Evolutionary conservation across 1,140 invertebrate species (phyloP), one percentile per base, ranked within the genome.

Genomic region (Trichomalopsis sarcophagae): DNA sequence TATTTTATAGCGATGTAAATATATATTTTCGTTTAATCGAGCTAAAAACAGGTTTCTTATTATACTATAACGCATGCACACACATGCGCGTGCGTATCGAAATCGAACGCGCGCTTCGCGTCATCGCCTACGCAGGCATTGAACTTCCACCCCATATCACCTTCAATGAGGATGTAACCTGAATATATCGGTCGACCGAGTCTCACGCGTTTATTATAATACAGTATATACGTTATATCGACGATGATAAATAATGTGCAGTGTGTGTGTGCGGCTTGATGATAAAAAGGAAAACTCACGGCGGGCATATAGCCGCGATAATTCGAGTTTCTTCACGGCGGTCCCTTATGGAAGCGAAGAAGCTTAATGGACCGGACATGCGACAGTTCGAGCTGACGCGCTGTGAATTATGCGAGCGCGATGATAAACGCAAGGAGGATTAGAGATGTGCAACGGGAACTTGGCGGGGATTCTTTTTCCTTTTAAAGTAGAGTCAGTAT

Each of bases 31-130:
- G 33, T 68, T 62, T 0, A 62, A 62, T 14, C 23, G 55, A 62
- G 55, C 17, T n/a, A 62, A 62, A 62, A 62, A 62, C 44, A 33
- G 10, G 11, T 62, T 62, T 62, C 17, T 3, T 36, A 36, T 36
- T 36, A 27, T 27, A 27, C 27, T 27, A 27, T 27, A 27, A 27
- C 1, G 27, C 27, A n/a, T n/a, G 27, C 27, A 27, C 27, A 0
- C 40, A 17, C 21, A 55, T 62, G 21, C 55, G 21, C 55, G n/a
- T n/a, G 55, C 55, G 55, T 27, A 9, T 71, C 27, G 69, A 33
- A 71, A 71, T 71, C 69, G 23, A 71, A 85, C 84, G 84, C 84
- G 84, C 82, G 85, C 81, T 77, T 3, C 87, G 86, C n/a, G 62
- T 79, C 84, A n/a, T 71, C 10, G 75, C 17, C 66, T 71, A 11